Base-by-base conservation (phyloP, 2,797 vertebrate genomes). In the Liasis olivaceus region DNA sequence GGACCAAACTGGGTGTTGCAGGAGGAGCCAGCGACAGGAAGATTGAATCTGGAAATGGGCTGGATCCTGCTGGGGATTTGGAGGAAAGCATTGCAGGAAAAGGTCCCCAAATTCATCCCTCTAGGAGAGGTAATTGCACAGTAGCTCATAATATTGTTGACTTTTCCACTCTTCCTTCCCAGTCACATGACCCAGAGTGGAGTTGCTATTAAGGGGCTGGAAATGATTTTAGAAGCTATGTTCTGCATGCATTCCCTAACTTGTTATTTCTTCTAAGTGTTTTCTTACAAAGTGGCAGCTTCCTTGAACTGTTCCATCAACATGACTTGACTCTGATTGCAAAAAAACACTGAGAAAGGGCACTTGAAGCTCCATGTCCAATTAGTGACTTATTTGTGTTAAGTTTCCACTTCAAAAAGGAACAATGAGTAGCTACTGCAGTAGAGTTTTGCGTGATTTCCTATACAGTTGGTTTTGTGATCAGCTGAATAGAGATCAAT, bases 301-400 rank as follows among this genome's bases (percentile, higher is more conserved):
- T 87, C 58, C 90, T 87, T 24, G 51, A 58, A 36, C 42, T 51
- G 47, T 69, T 66, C 64, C 87, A 58, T 90, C 59, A 89, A 64
- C 54, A 58, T n/a, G n/a, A 20, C 85, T 63, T 31, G 59, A 51
- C 66, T 59, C 88, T 91, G 47, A 87, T n/a, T 69, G 63, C 20
- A 47, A 87, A 58, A 42, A 88, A 88, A 22, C 47, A 89, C 63
- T 62, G 77, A 77, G 84, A 89, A 86, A 72, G 28, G 62, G 62
- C 72, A 59, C 31, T 93, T 88, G 64, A 93, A 87, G 54, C 66
- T 84, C 85, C 69, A 88, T 51, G 85, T 88, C 86, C 69, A 88
- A 58, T 77, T 93, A 90, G 88, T 84, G 24, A 26, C 72, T 91
- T 90, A 81, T 81, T 85, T 89, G 54, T 91, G 62, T 62, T 60